Evolutionary conservation across 2,797 vertebrate species (phyloP).

Genomic region (Sylvia borin): DNA sequence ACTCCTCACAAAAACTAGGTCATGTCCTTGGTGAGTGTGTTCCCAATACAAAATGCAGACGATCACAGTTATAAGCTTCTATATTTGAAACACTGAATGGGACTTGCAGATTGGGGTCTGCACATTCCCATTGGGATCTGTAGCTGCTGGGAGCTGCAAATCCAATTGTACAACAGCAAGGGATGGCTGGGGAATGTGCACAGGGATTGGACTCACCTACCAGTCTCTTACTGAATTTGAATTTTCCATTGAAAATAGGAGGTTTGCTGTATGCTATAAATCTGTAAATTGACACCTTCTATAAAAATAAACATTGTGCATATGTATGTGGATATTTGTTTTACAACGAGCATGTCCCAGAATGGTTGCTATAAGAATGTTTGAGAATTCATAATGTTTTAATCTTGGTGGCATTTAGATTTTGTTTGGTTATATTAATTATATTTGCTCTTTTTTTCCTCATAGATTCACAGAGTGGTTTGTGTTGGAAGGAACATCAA

Average conservation of each 20-base stretch:
- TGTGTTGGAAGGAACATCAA: background rate
- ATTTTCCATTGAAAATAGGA: background rate
- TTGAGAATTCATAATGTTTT: background rate
- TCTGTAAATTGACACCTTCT: background rate
- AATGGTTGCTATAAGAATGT: background rate
- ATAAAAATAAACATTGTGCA: rapidly evolving
- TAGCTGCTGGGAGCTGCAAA: background rate
- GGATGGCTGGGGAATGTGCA: background rate
- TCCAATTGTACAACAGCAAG: background rate
- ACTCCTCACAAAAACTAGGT: background rate
- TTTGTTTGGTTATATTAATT: background rate
- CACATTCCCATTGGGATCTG: background rate
- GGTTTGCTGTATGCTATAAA: background rate
- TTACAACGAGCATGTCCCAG: background rate
- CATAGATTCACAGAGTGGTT: background rate
- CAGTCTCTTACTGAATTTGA: background rate
- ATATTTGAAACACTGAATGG: background rate
- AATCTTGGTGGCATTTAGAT: background rate
- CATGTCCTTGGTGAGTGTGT: background rate
- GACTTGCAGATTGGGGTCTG: background rate
- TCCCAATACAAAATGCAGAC: slow-evolving; percentile 22
- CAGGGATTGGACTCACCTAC: background rate
- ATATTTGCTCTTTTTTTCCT: background rate
- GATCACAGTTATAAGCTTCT: background rate
- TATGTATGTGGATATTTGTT: background rate